Base-by-base conservation (phyloP, 2,113 vertebrate species). In the Mellivora capensis region DNA sequence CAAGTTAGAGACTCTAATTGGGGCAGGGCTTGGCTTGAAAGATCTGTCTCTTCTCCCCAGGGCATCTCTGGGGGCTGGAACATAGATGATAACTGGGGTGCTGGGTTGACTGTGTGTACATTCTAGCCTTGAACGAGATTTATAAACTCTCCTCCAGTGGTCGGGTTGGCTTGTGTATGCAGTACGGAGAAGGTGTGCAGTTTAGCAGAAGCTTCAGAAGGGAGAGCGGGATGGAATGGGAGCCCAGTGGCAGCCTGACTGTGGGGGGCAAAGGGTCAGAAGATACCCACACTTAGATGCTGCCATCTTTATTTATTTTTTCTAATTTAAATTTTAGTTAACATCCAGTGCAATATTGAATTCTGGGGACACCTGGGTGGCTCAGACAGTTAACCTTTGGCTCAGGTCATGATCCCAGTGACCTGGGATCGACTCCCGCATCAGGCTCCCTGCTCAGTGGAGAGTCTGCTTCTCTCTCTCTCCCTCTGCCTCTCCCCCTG, bases 1-100 rank as follows among this genome's bases (percentile, higher is more conserved):
- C 57, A 62, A 29, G n/a, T 76, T 72, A 86, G 80, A 90, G 20
- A 12, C 52, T 91, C 67, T 94, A 61, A 18, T 94, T 86, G 69
- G 44, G 21, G 54, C 31, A 80, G 52, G 34, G 25, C 18, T 89
- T 87, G n/a, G 39, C 25, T 49, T 71, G 71, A 93, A 88, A 76
- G 29, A 39, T 64, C 54, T 7, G 5, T 72, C 6, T 76, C 54
- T 87, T 67, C 2, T 94, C 21, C 12, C 15, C 10, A 1, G 57
- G 69, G 31, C 49, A 8, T 74, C 20, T 69, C 11, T 23, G 27
- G 21, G 31, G n/a, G 10, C n/a, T 85, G 72, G 57, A 4, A 93
- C n/a, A 9, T 74, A 20, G 13, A 61, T 34, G 37, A 54, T 11
- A 15, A 52, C 42, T 54, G 49, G 31, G 37, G 42, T 81, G 15